Evolutionary conservation across 2,797 vertebrate species (phyloP).

Genomic region (Trematomus bernacchii): DNA sequence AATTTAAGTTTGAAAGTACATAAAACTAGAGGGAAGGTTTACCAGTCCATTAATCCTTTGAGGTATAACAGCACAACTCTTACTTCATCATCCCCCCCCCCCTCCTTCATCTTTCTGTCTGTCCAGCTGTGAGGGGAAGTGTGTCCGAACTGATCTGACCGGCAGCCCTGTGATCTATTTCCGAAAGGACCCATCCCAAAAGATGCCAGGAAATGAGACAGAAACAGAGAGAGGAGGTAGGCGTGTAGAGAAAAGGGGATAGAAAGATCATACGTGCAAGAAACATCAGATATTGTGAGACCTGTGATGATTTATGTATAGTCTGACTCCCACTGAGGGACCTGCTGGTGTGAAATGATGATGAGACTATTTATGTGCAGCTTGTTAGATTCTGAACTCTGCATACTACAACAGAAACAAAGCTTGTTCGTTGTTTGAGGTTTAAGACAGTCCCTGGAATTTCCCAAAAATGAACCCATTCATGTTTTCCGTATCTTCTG

Average conservation of each 20-base stretch:
- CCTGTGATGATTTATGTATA: not conserved
- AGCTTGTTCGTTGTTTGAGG: not conserved
- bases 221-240: not conserved
- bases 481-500: no score
- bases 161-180: conserved; percentile 49
- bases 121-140: conserved; percentile 57
- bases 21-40: not conserved
- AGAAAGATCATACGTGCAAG: not conserved
- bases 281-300: not conserved
- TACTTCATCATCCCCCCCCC: not conserved
- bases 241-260: conserved; percentile 1
- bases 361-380: not conserved
- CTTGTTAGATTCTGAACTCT: not conserved
- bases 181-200: conserved; percentile 42
- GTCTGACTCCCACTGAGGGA: not conserved
- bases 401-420: not conserved
- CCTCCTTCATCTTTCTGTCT: conserved; percentile 20
- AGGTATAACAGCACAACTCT: conserved; percentile 4
- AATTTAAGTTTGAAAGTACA: not conserved
- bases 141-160: conserved; percentile 48
- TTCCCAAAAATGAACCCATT: no score
- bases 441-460: not conserved
- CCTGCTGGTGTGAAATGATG: not conserved
- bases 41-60: not conserved
- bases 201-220: conserved; percentile 42